Percentiles rank a stretch among this genome's conserved stretches.
phyloP scores from a whole-genome alignment of 2,888 invertebrate genomes.

The Ditylenchus weischeri region DNA sequence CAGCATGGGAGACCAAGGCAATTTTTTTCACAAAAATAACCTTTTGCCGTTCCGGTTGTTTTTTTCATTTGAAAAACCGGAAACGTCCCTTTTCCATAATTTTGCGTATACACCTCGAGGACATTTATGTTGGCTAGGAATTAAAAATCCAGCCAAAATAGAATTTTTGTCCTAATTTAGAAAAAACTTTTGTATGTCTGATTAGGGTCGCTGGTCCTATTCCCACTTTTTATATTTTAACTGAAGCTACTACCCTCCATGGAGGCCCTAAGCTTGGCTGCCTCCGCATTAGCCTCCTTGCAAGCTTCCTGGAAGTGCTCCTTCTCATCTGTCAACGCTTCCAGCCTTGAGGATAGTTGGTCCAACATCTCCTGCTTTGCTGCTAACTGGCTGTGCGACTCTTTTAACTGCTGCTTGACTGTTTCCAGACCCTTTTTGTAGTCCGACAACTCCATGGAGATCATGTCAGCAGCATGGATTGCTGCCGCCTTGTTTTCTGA shows the following conservation, averaged over 20 bases:
- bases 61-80: too few species aligned
- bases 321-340: conserved; percentile 1
- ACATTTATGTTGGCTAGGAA: too few species aligned
- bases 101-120: too few species aligned
- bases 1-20: too few species aligned
- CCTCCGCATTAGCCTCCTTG: conserved; percentile 14
- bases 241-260: conserved; percentile 18
- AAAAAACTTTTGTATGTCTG: too few species aligned
- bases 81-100: too few species aligned
- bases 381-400: conserved; percentile 8
- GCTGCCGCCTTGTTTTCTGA: neutral
- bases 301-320: conserved; percentile 21
- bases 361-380: conserved; percentile 26
- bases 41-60: too few species aligned
- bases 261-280: conserved; percentile 16
- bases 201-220: too few species aligned
- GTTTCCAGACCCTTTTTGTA: conserved; percentile 35
- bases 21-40: too few species aligned
- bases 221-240: too few species aligned
- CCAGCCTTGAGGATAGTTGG: conserved; percentile 8
- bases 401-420: conserved; percentile 26
- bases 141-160: too few species aligned
- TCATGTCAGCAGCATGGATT: conserved; percentile 18
- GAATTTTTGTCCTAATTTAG: too few species aligned
- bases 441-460: conserved; percentile 38